Evolutionary conservation across 2,797 vertebrate species (phyloP), one percentile per base, ranked within the genome.

Genomic region (Pipistrellus nathusii): DNA sequence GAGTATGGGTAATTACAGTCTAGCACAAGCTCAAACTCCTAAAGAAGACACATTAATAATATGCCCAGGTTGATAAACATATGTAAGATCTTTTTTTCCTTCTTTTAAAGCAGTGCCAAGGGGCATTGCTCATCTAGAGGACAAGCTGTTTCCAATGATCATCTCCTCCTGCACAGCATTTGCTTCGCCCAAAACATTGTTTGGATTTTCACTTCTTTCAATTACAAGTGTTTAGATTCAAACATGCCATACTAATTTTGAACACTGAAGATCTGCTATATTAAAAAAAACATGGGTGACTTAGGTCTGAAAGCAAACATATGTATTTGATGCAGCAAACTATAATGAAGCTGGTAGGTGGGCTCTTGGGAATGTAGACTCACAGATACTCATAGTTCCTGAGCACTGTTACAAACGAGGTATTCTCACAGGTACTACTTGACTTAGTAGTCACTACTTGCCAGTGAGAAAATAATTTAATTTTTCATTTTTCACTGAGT

Each of bases 161-260:
- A 35, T 85, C 91, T 91, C 76, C 46, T 95, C 80, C 57, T 83
- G 85, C 85, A 90, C n/a, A 72, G 59, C 46, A 38, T 91, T 72
- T 48, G 89, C 64, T 59, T 86, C 21, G 35, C 62, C 91, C 59
- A 92, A 81, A 93, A 82, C 89, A 92, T 21, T 96, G 94, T 94
- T 94, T 95, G 48, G 91, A 53, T 89, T 90, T 85, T 95, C 75
- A 84, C 62, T 84, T 95, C 82, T 93, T 88, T 94, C 87, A 53
- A 71, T 95, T 94, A 85, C 82, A 66, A 95, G 85, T 85, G 44
- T 95, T 96, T 96, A 95, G 96, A 95, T 95, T 95, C 90, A 94
- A 91, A 92, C 90, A 94, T 20, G 38, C 84, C 77, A 90, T 23
- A 90, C 81, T 88, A 69, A 95, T 94, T 94, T 51, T 81, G 85